Evolutionary conservation across 1,140 invertebrate genomes (phyloP).

Genomic region (Artemia franciscana): DNA sequence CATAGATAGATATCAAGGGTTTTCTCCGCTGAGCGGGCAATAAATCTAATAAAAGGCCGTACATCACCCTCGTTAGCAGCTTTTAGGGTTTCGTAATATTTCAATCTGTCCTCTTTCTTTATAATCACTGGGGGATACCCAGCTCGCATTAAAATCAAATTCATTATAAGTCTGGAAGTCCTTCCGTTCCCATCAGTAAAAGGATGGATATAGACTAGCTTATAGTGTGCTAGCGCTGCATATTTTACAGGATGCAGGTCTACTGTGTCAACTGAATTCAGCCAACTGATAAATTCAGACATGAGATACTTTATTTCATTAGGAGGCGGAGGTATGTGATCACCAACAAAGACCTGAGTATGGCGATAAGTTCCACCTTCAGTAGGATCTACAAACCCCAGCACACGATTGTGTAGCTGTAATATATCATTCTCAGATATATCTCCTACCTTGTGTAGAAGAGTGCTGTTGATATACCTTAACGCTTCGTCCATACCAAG

Average conservation of each 20-base stretch:
- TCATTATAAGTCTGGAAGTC: slow-evolving; percentile 84
- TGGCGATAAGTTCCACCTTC: slow-evolving; percentile 44
- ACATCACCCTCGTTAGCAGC: slow-evolving; percentile 76
- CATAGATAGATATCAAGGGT: slow-evolving; percentile 81
- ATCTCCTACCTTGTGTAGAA: slow-evolving; percentile 38
- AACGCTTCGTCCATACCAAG: slow-evolving; percentile 78
- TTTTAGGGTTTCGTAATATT: slow-evolving; percentile 63
- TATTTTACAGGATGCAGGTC: slow-evolving; percentile 49
- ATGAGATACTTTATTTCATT: slow-evolving; percentile 54
- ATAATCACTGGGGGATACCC: slow-evolving; percentile 91
- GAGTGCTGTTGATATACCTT: slow-evolving; percentile 79
- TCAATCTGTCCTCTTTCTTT: slow-evolving; percentile 55
- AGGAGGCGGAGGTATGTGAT: slow-evolving; percentile 65
- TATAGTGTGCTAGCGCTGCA: slow-evolving; percentile 61
- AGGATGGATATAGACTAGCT: slow-evolving; percentile 82
- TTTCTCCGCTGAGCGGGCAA: slow-evolving; percentile 75
- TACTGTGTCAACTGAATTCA: slow-evolving; percentile 61
- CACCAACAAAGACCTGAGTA: slow-evolving; percentile 78
- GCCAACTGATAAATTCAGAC: slow-evolving; percentile 67
- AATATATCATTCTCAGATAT: slow-evolving; percentile 65
- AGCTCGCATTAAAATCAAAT: slow-evolving; percentile 88
- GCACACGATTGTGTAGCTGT: slow-evolving; percentile 70
- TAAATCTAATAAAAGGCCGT: slow-evolving; percentile 78
- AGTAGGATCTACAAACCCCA: slow-evolving; percentile 77
- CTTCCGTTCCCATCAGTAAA: slow-evolving; percentile 83